phyloP scores from a whole-genome alignment of 2,113 vertebrate genomes.

The Trinectes maculatus region DNA sequence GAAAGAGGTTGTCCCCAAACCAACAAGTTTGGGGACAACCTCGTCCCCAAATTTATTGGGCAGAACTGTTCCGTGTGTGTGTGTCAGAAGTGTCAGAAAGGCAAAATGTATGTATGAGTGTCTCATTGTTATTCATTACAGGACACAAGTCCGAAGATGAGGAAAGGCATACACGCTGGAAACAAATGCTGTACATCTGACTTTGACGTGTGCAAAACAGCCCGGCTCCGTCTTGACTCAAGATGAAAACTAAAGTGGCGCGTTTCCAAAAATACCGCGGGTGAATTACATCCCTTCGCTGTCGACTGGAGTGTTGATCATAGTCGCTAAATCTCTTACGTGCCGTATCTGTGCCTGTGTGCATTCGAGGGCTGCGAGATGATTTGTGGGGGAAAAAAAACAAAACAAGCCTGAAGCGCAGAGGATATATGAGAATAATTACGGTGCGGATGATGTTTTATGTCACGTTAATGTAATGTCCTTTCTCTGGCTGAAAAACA shows the following conservation, averaged over 20 bases:
- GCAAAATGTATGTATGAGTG: too few species aligned
- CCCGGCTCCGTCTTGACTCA: constrained; percentile 16
- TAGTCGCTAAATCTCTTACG: constrained; percentile 37
- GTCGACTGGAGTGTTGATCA: constrained; percentile 50
- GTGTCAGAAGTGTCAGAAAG: too few species aligned
- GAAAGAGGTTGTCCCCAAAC: too few species aligned
- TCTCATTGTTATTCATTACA: too few species aligned
- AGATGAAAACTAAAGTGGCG: constrained; percentile 44
- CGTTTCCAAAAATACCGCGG: constrained; percentile 52
- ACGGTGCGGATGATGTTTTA: constrained; percentile 14
- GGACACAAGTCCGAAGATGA: too few species aligned
- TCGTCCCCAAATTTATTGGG: too few species aligned
- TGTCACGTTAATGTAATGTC: constrained; percentile 19
- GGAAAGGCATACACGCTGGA: constrained; percentile 14
- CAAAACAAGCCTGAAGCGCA: constrained; percentile 5
- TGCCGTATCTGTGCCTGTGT: constrained; percentile 30
- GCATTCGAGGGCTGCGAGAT: constrained; percentile 8
- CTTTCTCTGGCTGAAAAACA: constrained; percentile 13
- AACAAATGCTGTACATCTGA: constrained; percentile 16
- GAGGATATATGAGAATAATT: constrained; percentile 34
- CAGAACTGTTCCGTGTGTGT: too few species aligned
- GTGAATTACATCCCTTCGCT: constrained; percentile 37
- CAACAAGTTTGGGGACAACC: too few species aligned
- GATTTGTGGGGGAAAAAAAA: constrained; percentile 35
- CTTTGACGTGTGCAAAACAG: constrained; percentile 18